Evolutionary conservation across 1,140 invertebrate species (phyloP).

Genomic region (Trichonephila inaurata): DNA sequence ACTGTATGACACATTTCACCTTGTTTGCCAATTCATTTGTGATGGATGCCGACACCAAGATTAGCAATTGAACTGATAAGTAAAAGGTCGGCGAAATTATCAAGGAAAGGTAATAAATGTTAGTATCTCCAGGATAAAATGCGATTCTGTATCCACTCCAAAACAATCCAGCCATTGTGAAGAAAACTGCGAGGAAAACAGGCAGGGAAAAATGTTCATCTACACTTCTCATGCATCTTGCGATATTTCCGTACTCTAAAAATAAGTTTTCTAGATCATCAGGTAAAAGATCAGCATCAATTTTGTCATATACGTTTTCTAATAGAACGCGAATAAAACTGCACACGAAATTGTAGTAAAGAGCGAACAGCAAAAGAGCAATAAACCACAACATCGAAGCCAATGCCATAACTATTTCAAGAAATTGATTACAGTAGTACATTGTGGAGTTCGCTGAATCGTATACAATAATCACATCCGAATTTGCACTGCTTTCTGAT

Average conservation of each 20-base stretch:
- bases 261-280: not conserved
- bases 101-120: not conserved
- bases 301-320: not conserved
- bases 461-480: too few relatives aligned
- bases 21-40: not conserved
- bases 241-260: not conserved
- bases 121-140: not conserved
- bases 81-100: not conserved
- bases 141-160: not conserved
- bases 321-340: not conserved
- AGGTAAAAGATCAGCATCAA: not conserved
- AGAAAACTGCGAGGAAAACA: not conserved
- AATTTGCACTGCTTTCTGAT: too few relatives aligned
- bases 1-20: not conserved
- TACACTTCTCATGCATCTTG: not conserved
- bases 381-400: too few relatives aligned
- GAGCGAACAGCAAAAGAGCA: too few relatives aligned
- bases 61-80: not conserved
- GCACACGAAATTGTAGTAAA: too few relatives aligned
- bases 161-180: not conserved
- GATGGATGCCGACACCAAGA: not conserved
- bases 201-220: not conserved
- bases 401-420: too few relatives aligned
- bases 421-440: too few relatives aligned
- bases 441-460: too few relatives aligned